Conservation (phyloP, 2,888 invertebrate species). For the Troglohyphantes excavatus region DNA sequence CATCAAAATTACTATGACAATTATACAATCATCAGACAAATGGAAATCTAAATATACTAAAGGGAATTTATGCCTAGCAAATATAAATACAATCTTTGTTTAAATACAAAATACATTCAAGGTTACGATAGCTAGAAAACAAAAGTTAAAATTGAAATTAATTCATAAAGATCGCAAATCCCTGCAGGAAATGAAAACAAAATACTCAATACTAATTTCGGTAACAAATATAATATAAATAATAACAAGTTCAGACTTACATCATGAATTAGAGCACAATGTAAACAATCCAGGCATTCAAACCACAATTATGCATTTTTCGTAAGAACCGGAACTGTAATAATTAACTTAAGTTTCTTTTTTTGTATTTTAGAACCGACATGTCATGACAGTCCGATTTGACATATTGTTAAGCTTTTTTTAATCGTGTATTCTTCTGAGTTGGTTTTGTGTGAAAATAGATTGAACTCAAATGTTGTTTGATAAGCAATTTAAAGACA, state of each 20-base stretch:
- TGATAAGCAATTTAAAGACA: slow-evolving; percentile 40
- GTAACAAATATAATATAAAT: neutral
- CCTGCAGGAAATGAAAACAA: neutral
- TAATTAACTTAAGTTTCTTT: slow-evolving; percentile 19
- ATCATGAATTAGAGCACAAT: slow-evolving; percentile 33
- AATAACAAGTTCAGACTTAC: slow-evolving; percentile 34
- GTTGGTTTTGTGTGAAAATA: neutral
- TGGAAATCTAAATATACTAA: neutral
- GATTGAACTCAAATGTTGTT: neutral
- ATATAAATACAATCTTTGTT: neutral
- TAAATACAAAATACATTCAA: slow-evolving; percentile 10
- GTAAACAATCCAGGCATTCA: slow-evolving; percentile 65
- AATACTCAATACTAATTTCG: neutral
- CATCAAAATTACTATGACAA: neutral
- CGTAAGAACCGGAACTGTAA: slow-evolving; percentile 71
- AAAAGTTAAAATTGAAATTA: slow-evolving; percentile 24
- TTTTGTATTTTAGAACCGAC: slow-evolving; percentile 22
- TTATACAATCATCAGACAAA: neutral
- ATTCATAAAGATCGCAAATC: neutral
- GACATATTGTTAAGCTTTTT: neutral
- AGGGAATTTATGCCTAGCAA: neutral
- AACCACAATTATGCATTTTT: slow-evolving; percentile 64
- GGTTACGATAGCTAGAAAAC: slow-evolving; percentile 21
- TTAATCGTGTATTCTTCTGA: neutral
- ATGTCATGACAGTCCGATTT: slow-evolving; percentile 29